Evolutionary conservation across 2,888 invertebrate species (phyloP), one percentile per base, ranked within the genome.

Genomic region (Anthophora plumipes): DNA sequence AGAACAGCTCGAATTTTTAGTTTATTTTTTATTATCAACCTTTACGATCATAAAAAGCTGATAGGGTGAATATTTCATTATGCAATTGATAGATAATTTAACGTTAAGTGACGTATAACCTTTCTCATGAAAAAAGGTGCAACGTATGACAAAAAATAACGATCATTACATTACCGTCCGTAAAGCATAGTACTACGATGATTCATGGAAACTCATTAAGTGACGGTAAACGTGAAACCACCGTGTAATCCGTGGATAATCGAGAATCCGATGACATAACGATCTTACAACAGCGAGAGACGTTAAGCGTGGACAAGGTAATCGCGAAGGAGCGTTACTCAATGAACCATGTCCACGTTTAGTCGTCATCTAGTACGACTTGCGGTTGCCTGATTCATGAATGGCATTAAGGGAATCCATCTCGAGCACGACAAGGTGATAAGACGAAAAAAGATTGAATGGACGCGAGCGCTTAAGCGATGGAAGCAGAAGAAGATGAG

Each of bases 331-430:
- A 20, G 46, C 31, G 22, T 59, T 61, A 50, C 63, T 77, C 59
- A 70, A 76, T 80, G 76, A 76, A 52, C 48, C 67, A n/a, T 48
- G 52, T 22, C 8, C 52, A 20, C 11, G 50, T 82, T 63, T 54
- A 59, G 68, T 25, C 39, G 54, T 4, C 22, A 57, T 46, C 61
- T 43, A 66, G 50, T 25, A n/a, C 48, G 55, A 55, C 69, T 43
- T 48, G 59, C 37, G 22, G 39, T n/a, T 20, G 43, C n/a, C 52
- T 63, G 72, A 82, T 74, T 82, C 77, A 75, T 75, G 72, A 72
- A 74, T 76, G 70, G 41, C 66, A 73, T 31, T 52, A 68, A 50
- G 41, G 57, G 43, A 50, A 75, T 64, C 55, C 52, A 14, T 73
- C 25, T 17, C 52, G 12, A 22, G 25, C 17, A 0, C 60, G 31